Evolutionary conservation across 2,113 vertebrate species (phyloP).

Genomic region (Bubo blakistoni): DNA sequence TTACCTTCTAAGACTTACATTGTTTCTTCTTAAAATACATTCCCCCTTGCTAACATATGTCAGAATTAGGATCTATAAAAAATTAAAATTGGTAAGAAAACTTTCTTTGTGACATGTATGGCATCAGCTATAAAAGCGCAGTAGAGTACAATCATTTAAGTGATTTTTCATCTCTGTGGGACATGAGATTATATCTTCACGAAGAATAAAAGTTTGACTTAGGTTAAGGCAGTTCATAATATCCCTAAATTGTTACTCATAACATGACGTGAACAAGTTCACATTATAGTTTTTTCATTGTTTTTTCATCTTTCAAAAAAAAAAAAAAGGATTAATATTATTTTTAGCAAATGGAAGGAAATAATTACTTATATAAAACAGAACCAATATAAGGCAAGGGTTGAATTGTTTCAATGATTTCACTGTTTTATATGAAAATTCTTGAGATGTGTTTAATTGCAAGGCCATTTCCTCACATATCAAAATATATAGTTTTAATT

Average conservation of each 20-base stretch:
- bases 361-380: not conserved
- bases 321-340: not conserved
- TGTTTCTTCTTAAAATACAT: not conserved
- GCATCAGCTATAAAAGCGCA: not conserved
- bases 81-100: not conserved
- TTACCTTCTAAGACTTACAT: not conserved
- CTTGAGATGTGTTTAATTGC: not conserved
- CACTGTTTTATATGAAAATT: not conserved
- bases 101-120: not conserved
- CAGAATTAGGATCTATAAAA: not conserved
- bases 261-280: not conserved
- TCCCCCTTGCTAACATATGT: not conserved
- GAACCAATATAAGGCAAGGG: not conserved
- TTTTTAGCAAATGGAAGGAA: not conserved
- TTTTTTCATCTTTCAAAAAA: not conserved
- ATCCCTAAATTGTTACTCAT: not conserved
- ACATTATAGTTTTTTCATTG: not conserved
- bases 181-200: not conserved
- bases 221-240: not conserved
- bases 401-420: not conserved
- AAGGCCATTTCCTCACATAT: not conserved
- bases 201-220: not conserved
- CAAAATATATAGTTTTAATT: not conserved
- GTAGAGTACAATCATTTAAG: not conserved
- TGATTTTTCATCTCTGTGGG: not conserved